A percentile compares a stretch with the other conserved stretches of the same genome.
These are phyloP conservation scores for Agriopis leucophaearia DNA, from an alignment of 2,888 invertebrate genomes.

Conservation along the genomic window DNA sequence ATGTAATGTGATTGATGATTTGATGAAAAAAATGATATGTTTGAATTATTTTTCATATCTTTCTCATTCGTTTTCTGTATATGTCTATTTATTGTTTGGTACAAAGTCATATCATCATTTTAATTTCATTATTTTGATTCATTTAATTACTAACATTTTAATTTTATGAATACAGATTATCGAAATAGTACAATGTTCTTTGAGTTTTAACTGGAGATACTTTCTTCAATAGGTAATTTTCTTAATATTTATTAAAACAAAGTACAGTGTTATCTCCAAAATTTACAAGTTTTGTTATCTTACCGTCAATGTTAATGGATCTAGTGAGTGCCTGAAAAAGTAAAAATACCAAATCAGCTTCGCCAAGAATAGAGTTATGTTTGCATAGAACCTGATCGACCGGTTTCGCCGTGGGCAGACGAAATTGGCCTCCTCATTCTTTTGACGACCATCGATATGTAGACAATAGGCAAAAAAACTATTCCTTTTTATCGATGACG, in stretches of 20 bases:
- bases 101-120: background rate
- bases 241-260: background rate
- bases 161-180: background rate
- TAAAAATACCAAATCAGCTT: slow-evolving; percentile 20
- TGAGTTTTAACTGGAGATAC: background rate
- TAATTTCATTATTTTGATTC: too few species aligned
- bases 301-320: background rate
- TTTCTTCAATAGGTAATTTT: background rate
- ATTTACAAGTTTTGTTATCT: background rate
- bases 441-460: slow-evolving; percentile 1
- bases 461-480: slow-evolving; percentile 29
- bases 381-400: slow-evolving; percentile 38
- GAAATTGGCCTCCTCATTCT: slow-evolving; percentile 14
- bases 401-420: slow-evolving; percentile 31
- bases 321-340: slow-evolving; percentile 11
- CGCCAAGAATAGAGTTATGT: slow-evolving; percentile 31
- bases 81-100: background rate
- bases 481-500: slow-evolving; percentile 18
- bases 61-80: slow-evolving; percentile 7
- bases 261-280: background rate
- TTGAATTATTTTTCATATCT: slow-evolving; percentile 1
- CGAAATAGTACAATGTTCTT: background rate
- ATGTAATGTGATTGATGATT: slow-evolving; percentile 9
- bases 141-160: too few species aligned
- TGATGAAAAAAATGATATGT: slow-evolving; percentile 7